These are phyloP conservation scores for Hycleus phaleratus DNA, from an alignment of 1,140 invertebrate genomes.

Conservation along the genomic window DNA sequence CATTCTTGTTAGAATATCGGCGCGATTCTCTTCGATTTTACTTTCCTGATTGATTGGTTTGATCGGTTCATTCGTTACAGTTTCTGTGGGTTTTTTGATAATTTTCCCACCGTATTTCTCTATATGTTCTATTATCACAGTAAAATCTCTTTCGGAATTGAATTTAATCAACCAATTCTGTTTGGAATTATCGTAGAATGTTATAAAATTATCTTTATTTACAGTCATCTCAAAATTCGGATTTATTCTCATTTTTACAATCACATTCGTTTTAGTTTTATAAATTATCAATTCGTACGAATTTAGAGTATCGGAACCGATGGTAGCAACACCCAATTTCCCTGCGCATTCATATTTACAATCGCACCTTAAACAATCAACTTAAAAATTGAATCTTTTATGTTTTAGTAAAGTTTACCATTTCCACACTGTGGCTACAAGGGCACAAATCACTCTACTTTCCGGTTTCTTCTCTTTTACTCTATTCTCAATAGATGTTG, in stretches of 20 bases:
- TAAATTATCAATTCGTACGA: constrained; percentile 27
- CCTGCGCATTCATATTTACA: constrained; percentile 14
- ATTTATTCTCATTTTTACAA: constrained; percentile 16
- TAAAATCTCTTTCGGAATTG: constrained; percentile 12
- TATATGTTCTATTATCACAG: constrained; percentile 18
- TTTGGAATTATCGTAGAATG: constrained; percentile 25
- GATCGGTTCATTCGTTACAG: no score
- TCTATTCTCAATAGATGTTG: neutral
- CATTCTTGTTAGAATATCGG: constrained; percentile 31
- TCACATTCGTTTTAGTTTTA: constrained; percentile 24
- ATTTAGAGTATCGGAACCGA: constrained; percentile 13
- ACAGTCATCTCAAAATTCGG: constrained; percentile 10
- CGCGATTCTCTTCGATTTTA: neutral
- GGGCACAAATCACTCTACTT: constrained; percentile 15
- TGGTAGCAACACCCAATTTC: constrained; percentile 25
- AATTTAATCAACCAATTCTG: constrained; percentile 26
- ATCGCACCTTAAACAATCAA: constrained; percentile 15
- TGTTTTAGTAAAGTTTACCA: constrained; percentile 8
- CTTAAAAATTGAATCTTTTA: neutral
- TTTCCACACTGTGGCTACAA: constrained; percentile 25
- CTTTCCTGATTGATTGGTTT: neutral
- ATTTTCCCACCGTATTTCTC: constrained; percentile 16
- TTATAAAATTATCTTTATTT: constrained; percentile 22
- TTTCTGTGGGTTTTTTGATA: neutral
- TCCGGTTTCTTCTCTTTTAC: constrained; percentile 6